Percentiles rank a stretch among this genome's conserved stretches.
Conservation (phyloP, 2,797 vertebrate genomes). For the Pseudomugil tenellus region DNA sequence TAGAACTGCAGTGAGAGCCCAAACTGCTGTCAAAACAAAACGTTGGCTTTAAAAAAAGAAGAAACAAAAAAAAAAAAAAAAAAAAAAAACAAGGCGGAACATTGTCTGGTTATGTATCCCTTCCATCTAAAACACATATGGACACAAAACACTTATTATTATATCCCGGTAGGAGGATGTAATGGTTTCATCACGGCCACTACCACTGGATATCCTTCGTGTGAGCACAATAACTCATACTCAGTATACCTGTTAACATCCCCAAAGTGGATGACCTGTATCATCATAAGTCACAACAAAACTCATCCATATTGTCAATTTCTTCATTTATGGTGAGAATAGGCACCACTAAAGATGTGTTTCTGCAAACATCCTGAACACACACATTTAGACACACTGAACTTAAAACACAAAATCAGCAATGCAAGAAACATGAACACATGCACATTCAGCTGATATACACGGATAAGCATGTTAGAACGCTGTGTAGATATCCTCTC, state of each 20-base stretch:
- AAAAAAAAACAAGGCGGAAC: not conserved
- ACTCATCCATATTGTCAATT: constrained; percentile 38
- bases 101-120: no score
- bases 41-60: no score
- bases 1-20: not conserved
- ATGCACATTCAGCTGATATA: not conserved
- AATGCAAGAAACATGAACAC: not conserved
- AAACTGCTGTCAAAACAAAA: not conserved
- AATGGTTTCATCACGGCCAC: no score
- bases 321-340: constrained; percentile 38
- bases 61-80: not conserved
- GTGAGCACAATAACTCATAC: no score
- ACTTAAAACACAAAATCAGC: not conserved
- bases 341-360: constrained; percentile 19
- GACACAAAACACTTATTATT: no score
- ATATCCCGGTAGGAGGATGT: no score
- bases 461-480: not conserved
- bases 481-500: not conserved
- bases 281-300: not conserved
- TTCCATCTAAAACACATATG: no score
- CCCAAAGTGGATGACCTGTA: no score
- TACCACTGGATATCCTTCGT: no score
- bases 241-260: no score
- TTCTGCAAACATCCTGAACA: not conserved
- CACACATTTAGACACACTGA: not conserved